phyloP scores from a whole-genome alignment of 2,113 vertebrate species.

The Phrynosoma platyrhinos region DNA sequence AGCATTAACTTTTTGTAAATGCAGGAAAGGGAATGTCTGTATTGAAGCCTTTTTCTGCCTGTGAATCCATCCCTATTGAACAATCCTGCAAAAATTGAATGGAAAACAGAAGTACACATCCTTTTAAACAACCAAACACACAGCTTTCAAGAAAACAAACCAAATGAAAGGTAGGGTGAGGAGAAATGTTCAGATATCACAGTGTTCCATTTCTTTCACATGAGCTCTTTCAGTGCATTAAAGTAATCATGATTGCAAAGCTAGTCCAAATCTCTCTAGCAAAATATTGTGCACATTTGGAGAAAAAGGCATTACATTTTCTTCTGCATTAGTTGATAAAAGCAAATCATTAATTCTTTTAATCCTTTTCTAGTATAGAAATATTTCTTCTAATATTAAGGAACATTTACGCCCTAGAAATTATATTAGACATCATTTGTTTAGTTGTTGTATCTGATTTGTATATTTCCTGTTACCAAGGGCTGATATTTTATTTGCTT shows the following conservation, averaged over 20 bases:
- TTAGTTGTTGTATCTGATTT: slow-evolving; percentile 14
- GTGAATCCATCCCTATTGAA: not conserved
- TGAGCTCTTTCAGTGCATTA: not conserved
- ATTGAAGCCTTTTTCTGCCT: not conserved
- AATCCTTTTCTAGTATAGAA: not conserved
- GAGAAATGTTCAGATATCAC: not conserved
- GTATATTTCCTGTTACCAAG: not conserved
- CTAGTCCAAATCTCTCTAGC: not conserved
- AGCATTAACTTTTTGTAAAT: not conserved
- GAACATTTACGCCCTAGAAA: not conserved
- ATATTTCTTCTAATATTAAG: not conserved
- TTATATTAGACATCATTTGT: fast-evolving
- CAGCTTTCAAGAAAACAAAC: slow-evolving; percentile 1
- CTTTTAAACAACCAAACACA: slow-evolving; percentile 40
- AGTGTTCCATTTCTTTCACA: slow-evolving; percentile 29
- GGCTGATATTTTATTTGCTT: not conserved
- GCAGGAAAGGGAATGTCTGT: not conserved
- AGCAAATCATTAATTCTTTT: not conserved
- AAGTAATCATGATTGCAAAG: slow-evolving; percentile 37
- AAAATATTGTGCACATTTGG: slow-evolving; percentile 6
- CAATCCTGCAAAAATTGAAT: not conserved
- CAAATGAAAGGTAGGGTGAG: not conserved
- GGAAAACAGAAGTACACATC: not conserved
- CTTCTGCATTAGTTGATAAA: not conserved
- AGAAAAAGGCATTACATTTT: slow-evolving; percentile 2